Base-by-base conservation (phyloP, 1,140 invertebrate genomes). In the Berghia stephanieae region DNA sequence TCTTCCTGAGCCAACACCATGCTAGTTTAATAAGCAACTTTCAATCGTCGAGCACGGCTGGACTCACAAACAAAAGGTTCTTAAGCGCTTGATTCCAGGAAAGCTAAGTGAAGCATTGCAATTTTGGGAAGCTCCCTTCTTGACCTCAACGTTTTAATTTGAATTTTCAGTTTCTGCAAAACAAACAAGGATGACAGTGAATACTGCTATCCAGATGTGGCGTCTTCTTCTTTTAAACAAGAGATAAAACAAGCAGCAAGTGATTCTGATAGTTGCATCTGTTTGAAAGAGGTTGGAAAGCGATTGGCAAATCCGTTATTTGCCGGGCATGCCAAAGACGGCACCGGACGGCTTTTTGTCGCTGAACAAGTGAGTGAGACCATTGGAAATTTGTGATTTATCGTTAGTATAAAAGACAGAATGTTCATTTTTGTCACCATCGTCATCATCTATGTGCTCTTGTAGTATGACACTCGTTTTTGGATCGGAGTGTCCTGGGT, bases 151-250 rank as follows among this genome's bases (percentile, higher is more conserved):
- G n/a, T n/a, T n/a, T n/a, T n/a, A n/a, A n/a, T n/a, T n/a, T n/a
- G n/a, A n/a, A n/a, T n/a, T 40, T 31, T 18, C 46, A 72, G 43
- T 10, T 89, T 89, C 77, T 89, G 87, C 70, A 36, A 78, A 3
- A 78, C 85, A 2, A 31, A 24, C 3, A 67, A 87, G 2, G 44
- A 60, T 10, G 88, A 89, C 66, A 44, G 69, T 16, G 84, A 87
- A 38, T 89, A 88, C 60, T 89, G 88, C 63, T 89, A 85, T 71
- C 88, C 88, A 10, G 86, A 86, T 36, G 76, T 88, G 79, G 18
- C 27, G 46, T 0, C 24, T 72, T 3, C 13, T 72, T 55, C 46
- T 72, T 21, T 16, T 44, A 31, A 72, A 72, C 38, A 13, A 52
- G 31, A 55, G 42, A 3, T 2, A n/a, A 34, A 27, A 24, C 72